Base-by-base conservation (phyloP, 2,113 vertebrate species). In the Clarias macrocephalus region DNA sequence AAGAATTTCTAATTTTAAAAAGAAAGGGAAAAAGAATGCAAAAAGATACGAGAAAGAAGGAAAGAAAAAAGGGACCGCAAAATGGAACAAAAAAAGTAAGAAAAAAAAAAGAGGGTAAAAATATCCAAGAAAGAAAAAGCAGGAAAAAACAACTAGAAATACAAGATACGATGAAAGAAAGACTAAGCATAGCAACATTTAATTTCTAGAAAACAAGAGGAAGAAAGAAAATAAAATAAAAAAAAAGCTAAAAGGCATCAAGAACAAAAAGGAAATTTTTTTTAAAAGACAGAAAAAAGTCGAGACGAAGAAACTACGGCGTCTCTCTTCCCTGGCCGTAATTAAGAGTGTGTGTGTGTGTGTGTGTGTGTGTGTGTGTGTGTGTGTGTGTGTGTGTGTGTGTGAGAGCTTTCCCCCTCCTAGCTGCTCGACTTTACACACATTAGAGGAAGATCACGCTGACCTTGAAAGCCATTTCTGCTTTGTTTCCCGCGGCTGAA, bases 371-470 rank as follows among this genome's bases (percentile, higher is more conserved):
- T 42, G 42, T 42, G 42, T 42, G 42, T 42, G 42, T 42, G 42
- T 42, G 42, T 42, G 42, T 42, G 42, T 42, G 42, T 42, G 42
- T 42, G 42, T 42, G 42, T 42, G 42, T 42, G 42, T 42, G 42
- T 42, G 33, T 2, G 30, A 87, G 60, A 56, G 65, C 63, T 86
- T 88, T 75, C 83, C 48, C 48, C 5, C 42, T 72, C 82, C 83
- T 66, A 75, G 66, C 85, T 73, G 87, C 23, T 23, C 66, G 60
- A 84, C 83, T 85, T 42, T 85, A 79, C n/a, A 85, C 25, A 77
- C 82, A 60, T 23, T 52, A 72, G 21, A 23, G 13, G 25, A 18
- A 82, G 60, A 84, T 86, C 37, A 59, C 11, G 54, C 48, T 28
- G 62, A 79, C 86, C 68, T 68, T 79, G 25, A 23, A 81, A 33